phyloP scores from a whole-genome alignment of 2,888 invertebrate species.

The Myopa tessellatipennis region DNA sequence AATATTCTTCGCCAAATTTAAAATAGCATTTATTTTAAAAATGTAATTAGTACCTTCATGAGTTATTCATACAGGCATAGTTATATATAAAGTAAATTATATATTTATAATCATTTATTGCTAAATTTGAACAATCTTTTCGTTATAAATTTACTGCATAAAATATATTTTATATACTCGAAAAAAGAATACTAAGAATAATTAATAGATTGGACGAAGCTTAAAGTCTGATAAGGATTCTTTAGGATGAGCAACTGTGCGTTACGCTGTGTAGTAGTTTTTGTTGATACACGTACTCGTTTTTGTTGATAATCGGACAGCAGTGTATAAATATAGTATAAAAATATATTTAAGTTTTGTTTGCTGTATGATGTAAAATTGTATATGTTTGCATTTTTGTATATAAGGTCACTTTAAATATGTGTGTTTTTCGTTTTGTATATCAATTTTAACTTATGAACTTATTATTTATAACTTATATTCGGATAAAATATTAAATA shows the following conservation, averaged over 20 bases:
- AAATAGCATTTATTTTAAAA: no score
- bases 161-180: not conserved
- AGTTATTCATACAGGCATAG: no score
- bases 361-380: not conserved
- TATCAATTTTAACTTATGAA: not conserved
- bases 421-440: not conserved
- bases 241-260: not conserved
- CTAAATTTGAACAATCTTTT: no score
- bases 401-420: constrained; percentile 35
- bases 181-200: not conserved
- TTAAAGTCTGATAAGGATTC: constrained; percentile 17
- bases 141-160: not conserved
- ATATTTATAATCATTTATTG: no score
- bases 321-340: constrained; percentile 2
- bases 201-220: constrained; percentile 27
- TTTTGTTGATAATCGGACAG: not conserved
- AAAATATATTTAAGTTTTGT: constrained; percentile 28
- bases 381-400: not conserved
- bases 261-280: not conserved
- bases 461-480: not conserved
- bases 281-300: not conserved
- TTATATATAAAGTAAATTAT: no score
- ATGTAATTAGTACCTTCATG: no score
- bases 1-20: no score
- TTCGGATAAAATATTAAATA: not conserved